These are phyloP conservation scores for Pedionomus torquatus DNA, from an alignment of 2,113 vertebrate species.

Conservation along the genomic window DNA sequence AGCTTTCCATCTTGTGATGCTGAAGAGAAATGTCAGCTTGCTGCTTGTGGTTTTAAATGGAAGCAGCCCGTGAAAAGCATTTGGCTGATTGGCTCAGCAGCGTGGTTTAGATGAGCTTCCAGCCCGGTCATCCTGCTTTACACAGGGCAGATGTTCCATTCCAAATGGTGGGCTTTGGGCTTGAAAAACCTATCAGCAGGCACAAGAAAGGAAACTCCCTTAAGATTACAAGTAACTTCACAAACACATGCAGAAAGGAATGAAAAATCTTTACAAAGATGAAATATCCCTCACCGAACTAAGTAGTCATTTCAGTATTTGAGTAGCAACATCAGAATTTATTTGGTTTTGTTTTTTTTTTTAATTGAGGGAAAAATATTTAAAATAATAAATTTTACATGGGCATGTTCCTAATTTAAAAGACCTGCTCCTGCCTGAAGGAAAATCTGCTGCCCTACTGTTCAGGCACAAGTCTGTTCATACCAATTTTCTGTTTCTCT, in stretches of 20 bases:
- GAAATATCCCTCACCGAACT: neutral
- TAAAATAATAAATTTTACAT: neutral
- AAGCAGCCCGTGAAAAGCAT: conserved; percentile 36
- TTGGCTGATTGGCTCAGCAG: conserved; percentile 31
- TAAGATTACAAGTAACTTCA: neutral
- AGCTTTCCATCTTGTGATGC: conserved; percentile 34
- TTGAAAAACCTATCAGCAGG: neutral
- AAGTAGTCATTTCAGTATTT: neutral
- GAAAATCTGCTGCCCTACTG: conserved; percentile 33
- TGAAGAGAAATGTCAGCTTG: conserved; percentile 59
- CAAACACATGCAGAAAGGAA: neutral
- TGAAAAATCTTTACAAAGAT: neutral
- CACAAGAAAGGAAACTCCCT: neutral
- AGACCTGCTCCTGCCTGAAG: conserved; percentile 46
- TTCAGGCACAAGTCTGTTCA: conserved; percentile 16
- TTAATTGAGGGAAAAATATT: neutral
- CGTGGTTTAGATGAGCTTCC: conserved; percentile 28
- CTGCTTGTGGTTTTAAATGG: conserved; percentile 44
- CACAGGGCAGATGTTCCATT: neutral
- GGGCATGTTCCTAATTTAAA: conserved; percentile 35
- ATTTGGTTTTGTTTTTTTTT: neutral
- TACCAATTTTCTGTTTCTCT: conserved; percentile 40
- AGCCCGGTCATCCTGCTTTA: conserved; percentile 25
- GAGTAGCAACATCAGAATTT: neutral
- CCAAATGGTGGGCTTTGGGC: neutral